Evolutionary conservation across 2,888 invertebrate genomes (phyloP).

Genomic region (Stenotaenia linearis): DNA sequence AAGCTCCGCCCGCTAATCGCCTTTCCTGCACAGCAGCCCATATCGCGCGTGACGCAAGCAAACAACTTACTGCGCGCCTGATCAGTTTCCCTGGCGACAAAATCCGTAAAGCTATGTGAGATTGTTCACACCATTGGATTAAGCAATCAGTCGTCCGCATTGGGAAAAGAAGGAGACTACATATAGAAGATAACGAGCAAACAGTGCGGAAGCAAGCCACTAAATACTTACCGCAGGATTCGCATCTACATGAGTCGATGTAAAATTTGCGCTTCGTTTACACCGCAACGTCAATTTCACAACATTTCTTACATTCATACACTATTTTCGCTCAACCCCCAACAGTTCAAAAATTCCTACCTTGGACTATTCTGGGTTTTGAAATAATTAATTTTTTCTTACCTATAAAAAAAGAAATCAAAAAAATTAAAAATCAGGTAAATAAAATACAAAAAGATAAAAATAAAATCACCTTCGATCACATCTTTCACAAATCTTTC

Average conservation of each 20-base stretch:
- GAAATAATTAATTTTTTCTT: background rate
- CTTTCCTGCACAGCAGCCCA: slow-evolving; percentile 11
- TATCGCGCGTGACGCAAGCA: slow-evolving; percentile 13
- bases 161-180: slow-evolving; percentile 7
- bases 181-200: slow-evolving; percentile 2
- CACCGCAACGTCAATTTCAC: background rate
- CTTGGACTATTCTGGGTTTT: background rate
- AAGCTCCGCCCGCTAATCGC: slow-evolving; percentile 19
- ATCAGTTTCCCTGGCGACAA: slow-evolving; percentile 12
- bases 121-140: slow-evolving; percentile 19
- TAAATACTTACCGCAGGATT: slow-evolving; percentile 8
- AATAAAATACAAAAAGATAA: background rate
- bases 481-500: background rate
- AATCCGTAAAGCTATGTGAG: slow-evolving; percentile 15
- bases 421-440: background rate
- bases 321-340: background rate
- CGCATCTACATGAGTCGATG: background rate
- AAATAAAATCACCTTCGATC: background rate
- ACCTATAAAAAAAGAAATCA: background rate
- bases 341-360: background rate
- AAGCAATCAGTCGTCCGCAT: slow-evolving; percentile 19
- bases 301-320: background rate
- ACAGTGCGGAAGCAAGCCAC: slow-evolving; percentile 14
- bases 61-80: slow-evolving; percentile 11
- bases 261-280: background rate